Base-by-base conservation (phyloP, 1,140 invertebrate species). In the Caligus rogercresseyi region DNA sequence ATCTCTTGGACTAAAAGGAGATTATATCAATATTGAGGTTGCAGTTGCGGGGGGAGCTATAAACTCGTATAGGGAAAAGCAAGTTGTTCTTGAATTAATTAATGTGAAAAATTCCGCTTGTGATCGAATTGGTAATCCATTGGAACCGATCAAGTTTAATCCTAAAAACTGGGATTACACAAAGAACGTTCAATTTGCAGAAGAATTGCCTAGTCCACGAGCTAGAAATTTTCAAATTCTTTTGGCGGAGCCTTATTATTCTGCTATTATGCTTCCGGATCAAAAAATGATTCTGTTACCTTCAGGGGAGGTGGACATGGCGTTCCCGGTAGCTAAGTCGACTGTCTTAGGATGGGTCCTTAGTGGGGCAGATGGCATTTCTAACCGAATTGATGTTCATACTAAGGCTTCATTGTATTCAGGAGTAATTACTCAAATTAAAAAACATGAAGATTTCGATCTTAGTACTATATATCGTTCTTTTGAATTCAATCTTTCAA, bases 341-440 rank as follows among this genome's bases (percentile, higher is more conserved):
- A 56, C 54, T 20, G 24, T 21, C 11, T 20, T 56, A 15, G 54
- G 54, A 3, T 56, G 54, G 54, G 24, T 56, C n/a, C 54, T 56
- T 20, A 3, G 54, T 2, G 54, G 54, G 16, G 54, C 54, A 43
- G n/a, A 43, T 43, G 31, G 31, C 7, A 43, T 43, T 43, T 43
- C n/a, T n/a, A n/a, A n/a, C n/a, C n/a, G n/a, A n/a, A n/a, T n/a
- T n/a, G n/a, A n/a, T n/a, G n/a, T 23, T 25, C 7, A 43, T 43
- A 2, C 16, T 21, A 20, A 2, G 2, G 16, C 20, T 20, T 25
- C 54, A 19, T n/a, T 56, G 2, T 21, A 56, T 56, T 4, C 24
- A 2, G 20, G 20, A 20, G 11, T 3, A 2, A n/a, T 13, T 20
- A 25, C 20, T n/a, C 19, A 18, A 18, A 20, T 2, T 2, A 18